Percentiles rank a stretch among this genome's conserved stretches.
Conservation (phyloP, 2,888 invertebrate species). For the Argynnis bischoffii region DNA sequence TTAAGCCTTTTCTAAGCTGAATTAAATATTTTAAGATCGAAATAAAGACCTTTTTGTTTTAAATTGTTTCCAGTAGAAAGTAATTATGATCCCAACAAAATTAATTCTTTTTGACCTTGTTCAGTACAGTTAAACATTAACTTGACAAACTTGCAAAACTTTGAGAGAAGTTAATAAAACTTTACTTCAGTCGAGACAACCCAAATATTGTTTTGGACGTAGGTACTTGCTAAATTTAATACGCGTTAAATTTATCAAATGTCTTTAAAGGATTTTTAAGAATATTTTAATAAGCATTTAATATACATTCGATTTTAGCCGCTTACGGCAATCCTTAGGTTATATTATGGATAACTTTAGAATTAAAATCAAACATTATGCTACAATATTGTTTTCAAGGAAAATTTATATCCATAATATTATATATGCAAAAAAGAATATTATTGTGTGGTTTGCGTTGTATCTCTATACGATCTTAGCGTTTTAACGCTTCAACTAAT, state of each 20-base stretch:
- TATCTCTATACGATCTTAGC: no score
- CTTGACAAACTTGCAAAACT: constrained; percentile 9
- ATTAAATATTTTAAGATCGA: not conserved
- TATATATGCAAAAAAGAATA: no score
- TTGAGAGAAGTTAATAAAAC: constrained; percentile 11
- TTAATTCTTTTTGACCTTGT: constrained; percentile 7
- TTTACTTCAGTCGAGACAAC: constrained; percentile 13
- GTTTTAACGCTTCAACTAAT: no score
- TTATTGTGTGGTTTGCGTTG: no score
- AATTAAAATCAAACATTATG: no score
- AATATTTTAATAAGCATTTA: no score
- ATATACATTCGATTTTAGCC: no score
- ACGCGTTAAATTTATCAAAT: not conserved
- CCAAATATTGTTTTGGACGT: constrained; percentile 13
- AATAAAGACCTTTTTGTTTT: not conserved
- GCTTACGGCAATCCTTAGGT: no score
- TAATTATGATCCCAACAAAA: constrained; percentile 9
- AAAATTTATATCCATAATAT: no score
- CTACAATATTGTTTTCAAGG: no score
- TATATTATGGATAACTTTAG: no score
- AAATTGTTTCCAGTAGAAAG: constrained; percentile 4
- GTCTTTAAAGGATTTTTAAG: no score
- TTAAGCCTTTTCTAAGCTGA: not conserved
- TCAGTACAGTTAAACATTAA: constrained; percentile 13
- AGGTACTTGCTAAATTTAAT: constrained; percentile 8